phyloP scores from a whole-genome alignment of 2,888 invertebrate species.

The Epiperipatus broadwayi region DNA sequence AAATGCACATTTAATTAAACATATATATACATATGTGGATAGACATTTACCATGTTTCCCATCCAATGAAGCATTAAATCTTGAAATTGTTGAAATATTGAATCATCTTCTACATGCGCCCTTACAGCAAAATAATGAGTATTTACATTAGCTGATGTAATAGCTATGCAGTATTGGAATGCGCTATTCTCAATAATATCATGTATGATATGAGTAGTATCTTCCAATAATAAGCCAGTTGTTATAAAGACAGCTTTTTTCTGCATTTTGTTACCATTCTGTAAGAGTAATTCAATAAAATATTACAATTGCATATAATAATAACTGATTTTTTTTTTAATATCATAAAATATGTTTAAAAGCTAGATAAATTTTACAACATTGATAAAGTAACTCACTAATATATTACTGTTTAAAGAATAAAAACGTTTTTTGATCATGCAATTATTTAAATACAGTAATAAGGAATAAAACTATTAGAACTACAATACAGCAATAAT shows the following conservation, averaged over 20 bases:
- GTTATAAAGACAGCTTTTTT: constrained; percentile 36
- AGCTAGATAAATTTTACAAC: no score
- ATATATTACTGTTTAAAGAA: no score
- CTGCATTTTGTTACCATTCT: constrained; percentile 27
- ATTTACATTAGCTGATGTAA: constrained; percentile 38
- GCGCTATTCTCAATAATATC: constrained; percentile 41
- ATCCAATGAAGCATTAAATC: constrained; percentile 37
- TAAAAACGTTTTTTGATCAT: no score
- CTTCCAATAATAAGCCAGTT: constrained; percentile 38
- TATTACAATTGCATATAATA: no score
- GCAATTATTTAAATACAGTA: no score
- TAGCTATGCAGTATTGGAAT: constrained; percentile 41
- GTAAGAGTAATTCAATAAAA: constrained; percentile 18
- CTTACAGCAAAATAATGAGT: constrained; percentile 35
- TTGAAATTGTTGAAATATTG: constrained; percentile 29
- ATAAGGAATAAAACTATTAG: no score
- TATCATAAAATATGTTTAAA: no score
- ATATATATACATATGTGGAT: no score
- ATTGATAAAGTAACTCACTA: no score
- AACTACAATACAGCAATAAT: no score
- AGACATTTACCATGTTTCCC: constrained; percentile 37
- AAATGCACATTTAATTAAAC: no score
- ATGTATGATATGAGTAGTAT: constrained; percentile 37
- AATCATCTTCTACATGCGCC: constrained; percentile 26
- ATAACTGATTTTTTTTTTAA: no score